These are phyloP conservation scores for Campoletis sonorensis DNA, from an alignment of 1,140 invertebrate species.

Conservation along the genomic window DNA sequence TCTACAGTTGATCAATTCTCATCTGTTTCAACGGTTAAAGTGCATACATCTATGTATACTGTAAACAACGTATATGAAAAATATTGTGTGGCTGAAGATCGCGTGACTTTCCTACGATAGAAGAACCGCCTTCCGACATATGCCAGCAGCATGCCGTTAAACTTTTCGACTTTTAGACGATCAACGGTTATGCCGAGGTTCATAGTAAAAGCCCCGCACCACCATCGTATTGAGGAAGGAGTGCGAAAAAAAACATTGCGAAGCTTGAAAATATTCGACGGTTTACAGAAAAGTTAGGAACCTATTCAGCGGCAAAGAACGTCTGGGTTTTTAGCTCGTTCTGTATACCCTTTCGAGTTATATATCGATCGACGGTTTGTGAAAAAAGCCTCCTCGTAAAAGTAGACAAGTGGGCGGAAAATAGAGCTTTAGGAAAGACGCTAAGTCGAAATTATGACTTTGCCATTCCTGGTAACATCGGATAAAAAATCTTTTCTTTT, in stretches of 20 bases:
- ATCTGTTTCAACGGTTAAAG: not conserved
- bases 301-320: constrained; percentile 22
- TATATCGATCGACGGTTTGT: constrained; percentile 25
- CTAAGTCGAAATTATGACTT: constrained; percentile 36
- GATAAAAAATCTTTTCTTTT: constrained; percentile 13
- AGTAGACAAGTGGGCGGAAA: not conserved
- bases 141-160: constrained; percentile 18
- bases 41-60: not conserved
- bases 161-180: constrained; percentile 22
- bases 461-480: not conserved
- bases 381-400: constrained; percentile 10
- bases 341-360: constrained; percentile 16
- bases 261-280: not conserved
- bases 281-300: constrained; percentile 13
- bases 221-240: not conserved
- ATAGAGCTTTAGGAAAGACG: not conserved
- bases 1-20: not conserved
- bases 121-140: constrained; percentile 20
- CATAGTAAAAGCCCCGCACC: not conserved
- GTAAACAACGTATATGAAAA: constrained; percentile 10
- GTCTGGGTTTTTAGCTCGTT: not conserved
- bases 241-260: not conserved
- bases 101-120: not conserved
- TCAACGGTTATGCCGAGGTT: not conserved
- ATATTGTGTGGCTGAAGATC: not conserved